phyloP scores from a whole-genome alignment of 1,140 invertebrate species.

The Gonatopus flavifemur region DNA sequence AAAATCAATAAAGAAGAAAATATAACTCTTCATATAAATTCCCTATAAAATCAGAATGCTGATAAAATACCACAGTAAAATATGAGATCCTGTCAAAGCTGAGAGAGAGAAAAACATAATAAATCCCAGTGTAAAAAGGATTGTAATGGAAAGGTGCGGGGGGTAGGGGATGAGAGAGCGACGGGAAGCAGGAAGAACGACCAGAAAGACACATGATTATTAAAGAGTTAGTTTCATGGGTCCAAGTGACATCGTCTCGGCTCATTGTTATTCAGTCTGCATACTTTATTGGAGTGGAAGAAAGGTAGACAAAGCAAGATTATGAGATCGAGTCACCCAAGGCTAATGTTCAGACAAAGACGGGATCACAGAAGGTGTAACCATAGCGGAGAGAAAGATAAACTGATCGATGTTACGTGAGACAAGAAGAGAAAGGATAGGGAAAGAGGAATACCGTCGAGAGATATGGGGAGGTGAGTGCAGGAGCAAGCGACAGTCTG shows the following conservation, averaged over 20 bases:
- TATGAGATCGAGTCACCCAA: slow-evolving; percentile 38
- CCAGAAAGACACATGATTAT: slow-evolving; percentile 32
- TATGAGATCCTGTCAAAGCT: background rate
- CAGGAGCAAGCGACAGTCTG: slow-evolving; percentile 17
- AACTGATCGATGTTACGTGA: too few species aligned
- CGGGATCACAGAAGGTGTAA: background rate
- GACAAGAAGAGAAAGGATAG: background rate
- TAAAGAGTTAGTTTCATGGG: slow-evolving; percentile 33
- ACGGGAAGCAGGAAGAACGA: slow-evolving; percentile 14
- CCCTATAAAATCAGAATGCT: background rate
- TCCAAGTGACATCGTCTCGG: slow-evolving; percentile 31
- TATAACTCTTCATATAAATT: background rate
- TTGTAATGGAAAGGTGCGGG: too few species aligned
- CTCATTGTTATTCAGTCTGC: slow-evolving; percentile 47
- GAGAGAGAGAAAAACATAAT: slow-evolving; percentile 16
- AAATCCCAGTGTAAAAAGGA: too few species aligned
- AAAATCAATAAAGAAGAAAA: background rate
- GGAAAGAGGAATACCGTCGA: slow-evolving; percentile 1
- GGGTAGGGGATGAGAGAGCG: slow-evolving; percentile 10
- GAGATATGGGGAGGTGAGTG: slow-evolving; percentile 2
- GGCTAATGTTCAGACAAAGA: slow-evolving; percentile 1
- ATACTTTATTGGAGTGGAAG: slow-evolving; percentile 45
- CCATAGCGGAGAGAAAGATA: background rate
- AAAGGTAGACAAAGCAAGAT: slow-evolving; percentile 35
- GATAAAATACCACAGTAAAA: background rate